Evolutionary conservation across 2,888 invertebrate species (phyloP).

Genomic region (Cosmopolites sordidus): DNA sequence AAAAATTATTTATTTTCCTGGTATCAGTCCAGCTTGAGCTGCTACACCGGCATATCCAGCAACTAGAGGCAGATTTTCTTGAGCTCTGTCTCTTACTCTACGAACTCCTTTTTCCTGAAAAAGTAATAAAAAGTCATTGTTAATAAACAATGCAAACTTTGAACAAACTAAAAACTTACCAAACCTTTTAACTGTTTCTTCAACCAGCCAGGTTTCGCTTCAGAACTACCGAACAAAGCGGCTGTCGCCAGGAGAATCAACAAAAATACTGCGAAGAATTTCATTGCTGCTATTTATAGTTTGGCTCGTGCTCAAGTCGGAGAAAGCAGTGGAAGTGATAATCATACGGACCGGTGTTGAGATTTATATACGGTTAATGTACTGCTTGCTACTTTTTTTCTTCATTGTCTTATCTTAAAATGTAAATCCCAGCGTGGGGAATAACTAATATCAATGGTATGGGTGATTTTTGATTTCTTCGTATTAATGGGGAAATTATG

Average conservation of each 20-base stretch:
- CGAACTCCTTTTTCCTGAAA: constrained; percentile 29
- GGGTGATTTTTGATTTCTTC: no score
- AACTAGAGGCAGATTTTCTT: constrained; percentile 27
- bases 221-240: not conserved
- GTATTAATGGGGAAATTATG: no score
- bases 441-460: no score
- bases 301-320: no score
- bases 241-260: not conserved
- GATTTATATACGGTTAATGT: no score
- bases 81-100: constrained; percentile 28
- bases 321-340: no score
- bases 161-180: constrained; percentile 3
- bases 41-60: constrained; percentile 26
- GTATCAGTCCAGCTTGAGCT: constrained; percentile 14
- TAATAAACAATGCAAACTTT: not conserved
- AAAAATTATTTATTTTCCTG: not conserved
- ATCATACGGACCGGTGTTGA: no score
- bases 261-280: not conserved
- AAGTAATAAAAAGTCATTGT: constrained; percentile 5
- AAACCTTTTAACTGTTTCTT: constrained; percentile 7
- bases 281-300: not conserved
- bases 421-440: no score
- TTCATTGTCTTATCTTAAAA: no score
- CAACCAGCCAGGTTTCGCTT: constrained; percentile 9
- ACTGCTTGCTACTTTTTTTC: not conserved